Evolutionary conservation across 2,113 vertebrate genomes (phyloP), one percentile per base, ranked within the genome.

Genomic region (Odontophorus gujanensis): DNA sequence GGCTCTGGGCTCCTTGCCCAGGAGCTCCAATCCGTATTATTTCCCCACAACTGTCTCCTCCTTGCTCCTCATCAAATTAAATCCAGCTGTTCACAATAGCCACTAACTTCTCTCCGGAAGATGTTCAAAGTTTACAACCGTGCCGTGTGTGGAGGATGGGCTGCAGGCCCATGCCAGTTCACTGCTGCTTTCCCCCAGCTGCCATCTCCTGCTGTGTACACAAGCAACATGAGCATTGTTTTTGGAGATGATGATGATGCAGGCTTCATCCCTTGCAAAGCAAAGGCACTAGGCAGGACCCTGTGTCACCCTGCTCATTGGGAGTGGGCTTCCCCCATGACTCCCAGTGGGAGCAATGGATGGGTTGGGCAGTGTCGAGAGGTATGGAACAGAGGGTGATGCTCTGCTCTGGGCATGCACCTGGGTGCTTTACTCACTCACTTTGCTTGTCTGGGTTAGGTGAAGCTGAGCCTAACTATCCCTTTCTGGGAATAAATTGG

Each of bases 41-140:
- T 95, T 95, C 93, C 94, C 94, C 95, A 95, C 91, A 82, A 96
- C 89, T 96, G 96, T 97, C 96, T 97, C 97, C 93, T 97, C 93
- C 97, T 95, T 86, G 28, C 94, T 96, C 92, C 92, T 97, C 81
- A 38, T 95, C 96, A 96, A 97, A 97, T 97, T 97, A 93, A 94
- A 96, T 96, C 96, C 96, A 97, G 96, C 97, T 97, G 96, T 96
- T 96, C 97, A 93, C 96, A 96, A 96, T 95, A 96, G 96, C 95
- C 89, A 93, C 96, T 93, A 90, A 94, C 96, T 96, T 96, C 87
- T 96, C 96, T 96, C 96, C 94, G 95, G 96, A 97, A 96, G 96
- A 97, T 97, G 96, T 96, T 97, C 90, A 77, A 86, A 96, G 96
- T 94, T 95, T 94, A 91, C 92, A 95, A 92, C 93, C 32, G 90